Base-by-base conservation (phyloP, 1,140 invertebrate genomes). In the Pseudomyrmex sp. region DNA sequence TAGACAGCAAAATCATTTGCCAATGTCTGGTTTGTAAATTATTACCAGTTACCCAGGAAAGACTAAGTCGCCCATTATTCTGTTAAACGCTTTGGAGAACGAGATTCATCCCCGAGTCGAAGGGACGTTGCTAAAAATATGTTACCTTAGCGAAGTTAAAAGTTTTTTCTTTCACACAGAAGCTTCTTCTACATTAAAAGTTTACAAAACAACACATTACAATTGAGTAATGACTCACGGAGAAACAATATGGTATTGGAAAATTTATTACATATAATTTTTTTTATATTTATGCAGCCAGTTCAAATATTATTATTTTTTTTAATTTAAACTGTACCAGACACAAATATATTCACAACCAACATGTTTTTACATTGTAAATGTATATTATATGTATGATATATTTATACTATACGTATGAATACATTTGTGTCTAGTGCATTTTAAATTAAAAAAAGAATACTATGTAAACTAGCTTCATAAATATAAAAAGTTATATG, bases 31-130 rank as follows among this genome's bases (percentile, higher is more conserved):
- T 80, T 80, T 80, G 76, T 80, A 80, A 80, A 80, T 80, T 80
- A 80, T 80, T 80, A 80, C 76, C 35, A 70, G 66, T 56, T 80
- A 79, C 76, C 76, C 66, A 54, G 54, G 66, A 80, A 66, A 79
- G 76, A 80, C 76, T 80, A 80, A 80, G 68, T 80, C 76, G 76
- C 76, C 76, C 76, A 80, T 80, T 80, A 80, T 80, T 80, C 76
- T 80, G 76, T 80, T 80, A 80, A 80, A 80, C 76, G 54, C 76
- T 80, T 80, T 56, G 66, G 56, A 80, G 76, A 80, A 59, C 66
- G 76, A 80, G 76, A 80, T 80, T 80, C 68, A 80, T 80, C 54
- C 66, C 20, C 76, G 54, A 80, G 76, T 72, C 76, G 54, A 80
- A 80, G 20, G 44, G 54, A 59, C 15, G 15, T 50, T 59, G 20